These are phyloP conservation scores for Brachyistius frenatus DNA, from an alignment of 2,113 vertebrate species.

Conservation along the genomic window DNA sequence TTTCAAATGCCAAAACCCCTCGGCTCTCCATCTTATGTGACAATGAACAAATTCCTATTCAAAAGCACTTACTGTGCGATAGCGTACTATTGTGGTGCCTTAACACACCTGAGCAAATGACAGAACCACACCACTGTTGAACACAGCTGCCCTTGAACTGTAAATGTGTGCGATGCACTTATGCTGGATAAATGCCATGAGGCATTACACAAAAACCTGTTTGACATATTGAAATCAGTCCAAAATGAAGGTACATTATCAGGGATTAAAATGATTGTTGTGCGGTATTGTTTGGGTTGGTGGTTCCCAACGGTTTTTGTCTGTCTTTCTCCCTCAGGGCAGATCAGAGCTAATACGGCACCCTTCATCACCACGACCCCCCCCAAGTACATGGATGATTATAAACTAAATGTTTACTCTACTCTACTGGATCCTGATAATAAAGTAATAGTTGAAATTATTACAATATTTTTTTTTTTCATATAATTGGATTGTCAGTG, in stretches of 20 bases:
- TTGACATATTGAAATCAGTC: slow-evolving; percentile 35
- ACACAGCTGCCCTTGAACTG: slow-evolving; percentile 65
- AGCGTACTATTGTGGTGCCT: slow-evolving; percentile 68
- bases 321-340: not conserved
- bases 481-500: not conserved
- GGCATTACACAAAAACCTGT: slow-evolving; percentile 19
- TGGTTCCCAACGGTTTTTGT: not conserved
- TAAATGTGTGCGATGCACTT: slow-evolving; percentile 42
- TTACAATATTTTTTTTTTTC: no score
- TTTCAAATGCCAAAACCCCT: slow-evolving; percentile 79
- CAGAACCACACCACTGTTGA: slow-evolving; percentile 44
- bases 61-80: slow-evolving; percentile 80
- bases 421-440: not conserved
- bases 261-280: slow-evolving; percentile 5
- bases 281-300: not conserved
- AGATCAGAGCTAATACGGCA: not conserved
- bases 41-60: slow-evolving; percentile 83
- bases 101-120: slow-evolving; percentile 80
- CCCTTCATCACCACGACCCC: not conserved
- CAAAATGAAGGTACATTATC: slow-evolving; percentile 34
- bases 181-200: slow-evolving; percentile 1
- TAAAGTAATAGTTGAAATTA: not conserved
- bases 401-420: not conserved
- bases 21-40: slow-evolving; percentile 80
- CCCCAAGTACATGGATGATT: not conserved